Evolutionary conservation across 1,140 invertebrate genomes (phyloP).

Genomic region (Leptopilina boulardi): DNA sequence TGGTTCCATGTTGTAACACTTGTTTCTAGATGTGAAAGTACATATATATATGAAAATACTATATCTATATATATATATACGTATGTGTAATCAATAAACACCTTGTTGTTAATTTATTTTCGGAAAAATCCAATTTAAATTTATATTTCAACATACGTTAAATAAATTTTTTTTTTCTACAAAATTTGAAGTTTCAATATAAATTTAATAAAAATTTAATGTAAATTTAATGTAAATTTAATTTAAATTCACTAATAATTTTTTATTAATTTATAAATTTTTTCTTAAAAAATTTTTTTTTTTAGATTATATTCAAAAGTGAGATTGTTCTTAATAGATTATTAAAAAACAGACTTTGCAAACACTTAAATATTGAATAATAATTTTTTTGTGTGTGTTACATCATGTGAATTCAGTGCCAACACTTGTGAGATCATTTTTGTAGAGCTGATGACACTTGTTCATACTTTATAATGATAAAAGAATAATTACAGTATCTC

Average conservation of each 20-base stretch:
- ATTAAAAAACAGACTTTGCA: not conserved
- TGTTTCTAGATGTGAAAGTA: constrained; percentile 35
- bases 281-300: not conserved
- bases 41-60: too few species aligned
- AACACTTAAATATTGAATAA: not conserved
- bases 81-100: too few species aligned
- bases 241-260: too few species aligned
- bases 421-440: not conserved
- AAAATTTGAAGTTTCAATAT: not conserved
- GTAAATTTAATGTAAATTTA: not conserved
- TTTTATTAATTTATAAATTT: too few species aligned
- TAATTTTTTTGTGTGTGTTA: not conserved
- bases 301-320: not conserved
- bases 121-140: not conserved
- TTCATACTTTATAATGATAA: constrained; percentile 6
- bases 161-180: not conserved
- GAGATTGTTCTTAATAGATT: not conserved
- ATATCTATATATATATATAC: too few species aligned
- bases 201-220: too few species aligned
- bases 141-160: not conserved
- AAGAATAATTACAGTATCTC: not conserved
- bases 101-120: too few species aligned
- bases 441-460: not conserved
- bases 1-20: constrained; percentile 28
- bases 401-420: not conserved